phyloP scores from a whole-genome alignment of 2,113 vertebrate genomes.

The Porphyrio hochstetteri region DNA sequence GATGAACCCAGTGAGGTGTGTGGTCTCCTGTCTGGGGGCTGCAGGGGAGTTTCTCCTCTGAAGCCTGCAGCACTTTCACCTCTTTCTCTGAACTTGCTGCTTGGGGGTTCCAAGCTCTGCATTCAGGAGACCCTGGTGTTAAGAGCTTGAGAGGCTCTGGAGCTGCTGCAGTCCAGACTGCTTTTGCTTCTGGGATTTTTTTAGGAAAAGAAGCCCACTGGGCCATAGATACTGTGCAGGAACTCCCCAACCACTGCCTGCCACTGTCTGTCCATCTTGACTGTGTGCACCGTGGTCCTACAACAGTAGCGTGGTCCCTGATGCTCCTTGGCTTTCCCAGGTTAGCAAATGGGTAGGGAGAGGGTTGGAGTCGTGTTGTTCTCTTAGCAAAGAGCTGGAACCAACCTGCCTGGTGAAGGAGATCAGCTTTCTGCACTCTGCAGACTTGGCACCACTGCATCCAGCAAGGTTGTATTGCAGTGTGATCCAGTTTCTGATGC shows the following conservation, averaged over 20 bases:
- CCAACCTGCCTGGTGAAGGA: not conserved
- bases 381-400: not conserved
- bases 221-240: not conserved
- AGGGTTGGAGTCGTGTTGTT: not conserved
- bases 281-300: not conserved
- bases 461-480: not conserved
- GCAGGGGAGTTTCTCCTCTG: not conserved
- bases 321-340: not conserved
- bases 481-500: not conserved
- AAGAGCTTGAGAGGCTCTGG: not conserved
- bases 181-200: not conserved
- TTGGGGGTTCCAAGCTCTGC: not conserved
- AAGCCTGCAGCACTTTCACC: not conserved
- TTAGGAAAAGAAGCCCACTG: not conserved
- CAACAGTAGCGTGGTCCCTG: not conserved
- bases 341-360: not conserved
- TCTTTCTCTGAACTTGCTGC: not conserved
- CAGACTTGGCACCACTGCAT: rapidly evolving
- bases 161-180: not conserved
- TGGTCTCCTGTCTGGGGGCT: not conserved
- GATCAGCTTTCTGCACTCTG: not conserved
- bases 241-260: not conserved
- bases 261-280: rapidly evolving
- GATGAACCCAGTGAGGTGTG: not conserved
- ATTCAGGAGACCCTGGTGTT: not conserved